Evolutionary conservation across 2,797 vertebrate species (phyloP).

Genomic region (Geotrypetes seraphini): DNA sequence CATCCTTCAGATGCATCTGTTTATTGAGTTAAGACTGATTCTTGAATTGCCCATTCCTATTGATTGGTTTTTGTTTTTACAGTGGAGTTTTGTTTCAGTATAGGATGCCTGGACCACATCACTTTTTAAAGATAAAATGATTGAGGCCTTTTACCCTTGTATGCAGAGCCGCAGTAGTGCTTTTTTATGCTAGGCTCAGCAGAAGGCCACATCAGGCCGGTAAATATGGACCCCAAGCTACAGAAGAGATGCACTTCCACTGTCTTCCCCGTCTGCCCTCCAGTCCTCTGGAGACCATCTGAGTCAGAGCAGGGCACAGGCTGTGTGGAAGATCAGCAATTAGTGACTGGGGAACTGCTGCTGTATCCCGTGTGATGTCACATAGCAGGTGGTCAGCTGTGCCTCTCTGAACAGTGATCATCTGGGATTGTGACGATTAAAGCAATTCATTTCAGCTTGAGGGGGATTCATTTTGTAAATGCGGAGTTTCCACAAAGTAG

Average conservation of each 20-base stretch:
- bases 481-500: conserved; percentile 53
- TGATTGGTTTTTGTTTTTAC: too few species aligned
- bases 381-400: conserved; percentile 46
- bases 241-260: neutral
- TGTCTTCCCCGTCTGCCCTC: neutral
- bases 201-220: conserved; percentile 23
- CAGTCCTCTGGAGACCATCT: neutral
- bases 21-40: too few species aligned
- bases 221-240: conserved; percentile 1
- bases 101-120: too few species aligned
- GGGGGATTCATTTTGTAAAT: conserved; percentile 59
- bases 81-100: too few species aligned
- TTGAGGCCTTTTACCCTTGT: conserved; percentile 26
- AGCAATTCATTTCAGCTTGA: conserved; percentile 44
- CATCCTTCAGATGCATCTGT: too few species aligned
- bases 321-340: conserved; percentile 2
- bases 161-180: conserved; percentile 36
- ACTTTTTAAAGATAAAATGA: too few species aligned
- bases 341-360: conserved; percentile 14
- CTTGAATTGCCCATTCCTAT: too few species aligned
- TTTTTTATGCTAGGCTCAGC: conserved; percentile 30
- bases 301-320: conserved; percentile 4
- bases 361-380: conserved; percentile 14
- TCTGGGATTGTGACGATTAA: conserved; percentile 39
- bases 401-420: conserved; percentile 25